These are phyloP conservation scores for Vollenhovia emeryi DNA, from an alignment of 1,140 invertebrate species.

Conservation along the genomic window DNA sequence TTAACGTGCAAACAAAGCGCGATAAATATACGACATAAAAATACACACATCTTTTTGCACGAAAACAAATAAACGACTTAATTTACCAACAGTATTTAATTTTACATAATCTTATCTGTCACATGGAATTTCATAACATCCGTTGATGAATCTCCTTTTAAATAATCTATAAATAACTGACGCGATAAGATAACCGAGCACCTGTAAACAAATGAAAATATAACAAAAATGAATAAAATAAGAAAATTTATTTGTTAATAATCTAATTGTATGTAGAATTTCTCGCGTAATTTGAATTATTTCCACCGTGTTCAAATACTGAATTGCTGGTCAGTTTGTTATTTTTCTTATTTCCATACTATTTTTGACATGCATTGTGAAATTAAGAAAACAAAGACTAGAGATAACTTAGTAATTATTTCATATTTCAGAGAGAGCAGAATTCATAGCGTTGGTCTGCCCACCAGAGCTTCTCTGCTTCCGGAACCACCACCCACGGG, in stretches of 20 bases:
- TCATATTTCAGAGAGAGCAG: conserved; percentile 76
- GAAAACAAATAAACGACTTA: background rate
- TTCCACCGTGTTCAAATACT: background rate
- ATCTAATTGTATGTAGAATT: background rate
- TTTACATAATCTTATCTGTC: background rate
- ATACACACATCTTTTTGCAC: background rate
- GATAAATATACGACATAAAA: background rate
- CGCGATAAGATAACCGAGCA: background rate
- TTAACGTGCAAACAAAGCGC: background rate
- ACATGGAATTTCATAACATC: background rate
- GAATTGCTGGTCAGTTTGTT: background rate
- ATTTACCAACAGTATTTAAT: background rate
- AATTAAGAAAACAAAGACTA: background rate
- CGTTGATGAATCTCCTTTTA: background rate
- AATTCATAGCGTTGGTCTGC: conserved; percentile 80
- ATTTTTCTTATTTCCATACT: background rate
- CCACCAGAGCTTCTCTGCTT: conserved; percentile 75
- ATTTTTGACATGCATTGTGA: background rate
- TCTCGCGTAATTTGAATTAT: background rate
- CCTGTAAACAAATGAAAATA: background rate
- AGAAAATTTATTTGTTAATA: background rate
- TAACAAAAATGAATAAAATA: background rate
- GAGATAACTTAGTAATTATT: background rate
- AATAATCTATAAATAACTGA: background rate
- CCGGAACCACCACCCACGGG: conserved; percentile 73